phyloP scores from a whole-genome alignment of 1,140 invertebrate species.

The Rhizoglyphus robini region DNA sequence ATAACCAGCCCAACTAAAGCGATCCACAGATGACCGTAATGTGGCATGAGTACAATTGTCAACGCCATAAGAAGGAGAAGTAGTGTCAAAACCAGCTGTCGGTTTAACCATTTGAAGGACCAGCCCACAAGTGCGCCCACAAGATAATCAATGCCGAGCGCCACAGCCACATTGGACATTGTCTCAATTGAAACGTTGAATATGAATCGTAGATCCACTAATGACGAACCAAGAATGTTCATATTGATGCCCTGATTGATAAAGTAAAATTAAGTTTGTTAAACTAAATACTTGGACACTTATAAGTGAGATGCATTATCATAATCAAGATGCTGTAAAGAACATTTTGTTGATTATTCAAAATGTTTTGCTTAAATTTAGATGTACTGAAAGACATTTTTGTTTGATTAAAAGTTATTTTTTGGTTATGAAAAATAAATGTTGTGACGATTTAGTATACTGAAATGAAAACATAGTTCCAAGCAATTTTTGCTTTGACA shows the following conservation, averaged over 20 bases:
- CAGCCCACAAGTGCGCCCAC: neutral
- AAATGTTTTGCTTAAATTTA: neutral
- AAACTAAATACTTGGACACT: neutral
- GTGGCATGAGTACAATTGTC: neutral
- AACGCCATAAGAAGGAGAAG: neutral
- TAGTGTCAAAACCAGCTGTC: neutral
- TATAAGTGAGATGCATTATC: slow-evolving; percentile 8
- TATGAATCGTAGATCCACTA: slow-evolving; percentile 9
- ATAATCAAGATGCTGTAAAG: slow-evolving; percentile 1
- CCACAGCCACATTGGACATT: neutral
- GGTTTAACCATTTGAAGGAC: neutral
- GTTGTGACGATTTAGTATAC: no score
- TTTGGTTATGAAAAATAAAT: no score
- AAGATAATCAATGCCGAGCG: neutral
- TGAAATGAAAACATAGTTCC: no score
- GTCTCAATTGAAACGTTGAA: neutral
- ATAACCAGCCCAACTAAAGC: neutral
- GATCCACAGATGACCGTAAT: neutral
- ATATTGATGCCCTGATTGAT: neutral
- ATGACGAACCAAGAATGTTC: neutral
- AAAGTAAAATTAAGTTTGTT: neutral
- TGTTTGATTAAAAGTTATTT: no score
- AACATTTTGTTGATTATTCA: neutral
- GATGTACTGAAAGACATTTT: neutral
- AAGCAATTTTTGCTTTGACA: no score